These are phyloP conservation scores for Todus mexicanus DNA, from an alignment of 2,797 vertebrate genomes.

Conservation along the genomic window DNA sequence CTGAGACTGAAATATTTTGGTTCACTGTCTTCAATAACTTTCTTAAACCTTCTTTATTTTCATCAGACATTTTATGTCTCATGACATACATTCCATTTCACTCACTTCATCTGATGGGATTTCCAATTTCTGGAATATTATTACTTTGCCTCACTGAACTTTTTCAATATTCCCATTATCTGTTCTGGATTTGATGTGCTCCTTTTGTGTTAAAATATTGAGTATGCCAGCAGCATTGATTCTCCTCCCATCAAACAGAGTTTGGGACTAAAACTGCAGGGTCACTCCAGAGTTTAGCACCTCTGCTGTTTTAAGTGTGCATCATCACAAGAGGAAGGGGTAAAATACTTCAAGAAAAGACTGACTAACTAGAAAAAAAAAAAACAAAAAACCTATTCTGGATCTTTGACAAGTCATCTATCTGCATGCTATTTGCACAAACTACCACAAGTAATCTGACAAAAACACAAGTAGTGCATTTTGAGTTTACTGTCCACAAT, in stretches of 20 bases:
- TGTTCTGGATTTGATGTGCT: background rate
- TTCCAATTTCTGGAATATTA: slow-evolving; percentile 25
- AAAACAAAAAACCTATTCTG: too few relatives aligned
- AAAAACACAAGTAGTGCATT: background rate
- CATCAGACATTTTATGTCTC: slow-evolving; percentile 13
- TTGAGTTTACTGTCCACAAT: background rate
- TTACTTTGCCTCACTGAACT: background rate
- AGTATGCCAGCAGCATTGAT: background rate
- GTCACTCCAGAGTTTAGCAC: background rate
- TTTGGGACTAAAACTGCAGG: background rate
- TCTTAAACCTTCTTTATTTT: slow-evolving; percentile 35
- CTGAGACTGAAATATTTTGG: slow-evolving; percentile 29
- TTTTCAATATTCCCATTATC: background rate
- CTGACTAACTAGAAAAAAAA: background rate
- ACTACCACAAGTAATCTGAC: background rate
- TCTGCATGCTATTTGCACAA: background rate
- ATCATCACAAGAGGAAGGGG: background rate
- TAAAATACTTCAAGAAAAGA: background rate
- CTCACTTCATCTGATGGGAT: slow-evolving; percentile 31
- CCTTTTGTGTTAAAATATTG: background rate
- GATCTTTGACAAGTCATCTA: background rate
- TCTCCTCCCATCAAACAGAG: background rate
- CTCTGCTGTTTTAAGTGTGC: background rate
- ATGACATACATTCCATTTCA: slow-evolving; percentile 26
- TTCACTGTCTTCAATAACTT: slow-evolving; percentile 13